Evolutionary conservation across 1,140 invertebrate species (phyloP), one percentile per base, ranked within the genome.

Genomic region (Zaprionus kolodkinae): DNA sequence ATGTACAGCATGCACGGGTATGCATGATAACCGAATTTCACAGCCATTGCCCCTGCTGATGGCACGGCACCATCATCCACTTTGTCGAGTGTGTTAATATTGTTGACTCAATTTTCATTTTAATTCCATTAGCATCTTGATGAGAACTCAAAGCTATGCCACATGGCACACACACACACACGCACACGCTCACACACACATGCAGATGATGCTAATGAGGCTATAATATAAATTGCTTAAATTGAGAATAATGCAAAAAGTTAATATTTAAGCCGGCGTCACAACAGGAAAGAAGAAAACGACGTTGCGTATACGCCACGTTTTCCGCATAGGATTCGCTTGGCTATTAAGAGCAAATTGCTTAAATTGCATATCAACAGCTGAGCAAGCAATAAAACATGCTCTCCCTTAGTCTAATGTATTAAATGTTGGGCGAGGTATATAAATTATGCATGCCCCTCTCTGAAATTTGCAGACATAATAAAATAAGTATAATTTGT

Each of bases 141-240:
- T 88, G 83, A 71, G 80, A 72, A 54, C 73, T 81, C 65, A 79
- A 78, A 86, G 72, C 78, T 65, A 48, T 76, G 74, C 72, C 72
- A 77, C 73, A 60, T 81, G 74, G 38, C 61, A 54, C 13, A 54
- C 40, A 64, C 66, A 52, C 48, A 40, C 52, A 57, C 60, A 30
- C 17, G 52, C 17, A 54, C 36, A 60, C 38, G 40, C 54, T 43
- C 60, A 33, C 61, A 69, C 62, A 48, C 62, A 55, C 62, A 33
- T 61, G 9, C 64, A 63, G 50, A 61, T 69, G 61, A 88, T 88
- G 83, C 81, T 87, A 88, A 87, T 87, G 80, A 88, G 84, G 70
- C 84, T 73, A 84, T 87, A 88, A 88, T 87, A 84, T 71, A 87
- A 88, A 88, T 87, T 84, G 80, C 83, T 87, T 80, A 74, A 87